Base-by-base conservation (phyloP, 2,888 invertebrate genomes). In the Eupsilia transversa region DNA sequence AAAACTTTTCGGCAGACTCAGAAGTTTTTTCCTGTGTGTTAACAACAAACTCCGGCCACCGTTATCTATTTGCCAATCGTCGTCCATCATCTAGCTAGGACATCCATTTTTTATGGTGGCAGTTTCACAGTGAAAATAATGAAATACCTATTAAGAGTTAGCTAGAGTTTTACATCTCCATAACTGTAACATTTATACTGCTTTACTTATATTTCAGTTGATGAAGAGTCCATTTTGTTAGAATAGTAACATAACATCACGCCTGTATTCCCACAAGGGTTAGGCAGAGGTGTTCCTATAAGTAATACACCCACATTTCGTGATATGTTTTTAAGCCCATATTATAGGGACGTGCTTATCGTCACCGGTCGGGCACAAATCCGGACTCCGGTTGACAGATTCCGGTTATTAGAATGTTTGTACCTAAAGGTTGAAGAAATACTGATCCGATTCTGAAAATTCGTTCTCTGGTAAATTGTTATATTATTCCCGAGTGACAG, bases 1-100 rank as follows among this genome's bases (percentile, higher is more conserved):
- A 43, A 52, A 64, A 59, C 52, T 77, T 77, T 80, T 80, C 4
- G 52, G 3, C 12, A 10, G 4, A 41, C 35, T 1, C 7, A 35
- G 9, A 64, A 64, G 57, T 43, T 64, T 49, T 57, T 33, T 30
- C 17, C 1, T 61, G 14, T 61, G 2, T n/a, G 27, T 14, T 30
- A 33, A 30, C 17, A n/a, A 77, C 14, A 10, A 71, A 71, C 38
- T 63, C 5, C 20, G 4, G 1, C 46, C 2, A 35, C 7, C 7
- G 1, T 49, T 49, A 56, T 61, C 33, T 61, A 49, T 30, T 41
- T 54, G 9, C 23, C 9, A 30, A 6, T 9, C 14, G 5, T 46
- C 7, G 3, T 43, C 14, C 14, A 12, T 43, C 41, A 52, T 33
- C 6, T 12, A 30, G 5, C 10, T 20, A 1, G 23, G 33, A 6